Evolutionary conservation across 2,113 vertebrate species (phyloP), one percentile per base, ranked within the genome.

Genomic region (Peromyscus polionotus): DNA sequence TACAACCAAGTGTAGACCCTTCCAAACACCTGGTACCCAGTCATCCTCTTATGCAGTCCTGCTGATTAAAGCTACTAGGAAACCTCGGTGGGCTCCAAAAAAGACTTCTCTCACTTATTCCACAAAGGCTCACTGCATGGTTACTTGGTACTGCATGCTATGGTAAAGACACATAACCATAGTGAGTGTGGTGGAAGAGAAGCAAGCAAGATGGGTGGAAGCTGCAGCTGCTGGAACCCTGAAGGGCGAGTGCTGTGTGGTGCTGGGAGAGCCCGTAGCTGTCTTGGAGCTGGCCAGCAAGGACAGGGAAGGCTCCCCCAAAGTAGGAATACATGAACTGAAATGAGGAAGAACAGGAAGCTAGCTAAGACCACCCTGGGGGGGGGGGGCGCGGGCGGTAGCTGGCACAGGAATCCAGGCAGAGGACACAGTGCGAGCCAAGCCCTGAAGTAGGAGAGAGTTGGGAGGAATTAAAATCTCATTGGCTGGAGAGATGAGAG

Each of bases 91-190:
- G 51, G 51, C 51, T 11, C 51, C 51, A 51, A 51, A 10, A 51
- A 68, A 36, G 7, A 70, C 28, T 87, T 36, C 11, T 83, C 57
- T 17, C 22, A 7, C 24, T 87, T 57, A 13, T 9, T n/a, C 79
- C 5, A 4, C 9, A 22, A 19, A 48, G 19, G 10, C 24, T 88
- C 1, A 0, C 1, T 51, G 45, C 54, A 61, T 59, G 42, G 61
- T 61, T 89, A 0, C 14, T 28, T 0, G 0, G 33, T 31, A 4
- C 19, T 3, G 67, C 51, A 36, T 0, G 0, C 33, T 68, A 16
- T 19, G 10, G 26, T 10, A 13, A 59, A 36, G 19, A 10, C 17
- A n/a, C 19, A 16, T 45, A 7, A 20, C 68, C 45, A 36, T 14
- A 48, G 36, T 1, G 7, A 89, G 72, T 72, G 72, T 59, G 3